Base-by-base conservation (phyloP, 1,140 invertebrate species). In the Scaptodrosophila lebanonensis region DNA sequence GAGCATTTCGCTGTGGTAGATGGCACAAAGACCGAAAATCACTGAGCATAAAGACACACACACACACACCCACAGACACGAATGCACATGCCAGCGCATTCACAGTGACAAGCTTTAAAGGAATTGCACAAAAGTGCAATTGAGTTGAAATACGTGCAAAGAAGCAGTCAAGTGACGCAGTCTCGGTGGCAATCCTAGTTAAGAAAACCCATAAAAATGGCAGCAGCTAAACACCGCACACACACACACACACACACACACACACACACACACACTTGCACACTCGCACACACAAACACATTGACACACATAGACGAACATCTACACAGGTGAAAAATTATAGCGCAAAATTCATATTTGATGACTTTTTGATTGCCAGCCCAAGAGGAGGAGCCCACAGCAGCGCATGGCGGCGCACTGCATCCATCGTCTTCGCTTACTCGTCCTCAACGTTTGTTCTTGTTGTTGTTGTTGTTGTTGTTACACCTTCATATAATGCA, bases 301-400 rank as follows among this genome's bases (percentile, higher is more conserved):
- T 11, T 8, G 6, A 38, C 15, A 16, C 15, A 16, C 11, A 38
- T 4, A 38, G 4, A 16, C 2, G 9, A 4, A 32, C 56, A 50
- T 16, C 39, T 42, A 38, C 47, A 68, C 70, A 70, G 71, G 71
- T 75, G 62, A 76, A 75, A 76, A 76, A 75, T 76, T 76, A 66
- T 75, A 61, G 70, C 71, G 70, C 56, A 65, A 77, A 77, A 77
- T 77, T 77, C 73, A 77, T 77, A 77, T 77, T 77, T 77, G 73
- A 77, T 77, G 73, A 71, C 64, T 77, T 77, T 77, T 77, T 77
- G 73, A 77, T 77, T 77, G 67, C 73, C 63, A 68, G 47, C 66
- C 59, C 67, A 50, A 77, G 58, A 64, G 54, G 51, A 57, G 48
- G 35, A 30, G 29, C 18, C 36, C n/a, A n/a, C n/a, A n/a, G n/a